These are phyloP conservation scores for Myotis brandtii DNA, from an alignment of 2,113 vertebrate genomes.

Conservation along the genomic window DNA sequence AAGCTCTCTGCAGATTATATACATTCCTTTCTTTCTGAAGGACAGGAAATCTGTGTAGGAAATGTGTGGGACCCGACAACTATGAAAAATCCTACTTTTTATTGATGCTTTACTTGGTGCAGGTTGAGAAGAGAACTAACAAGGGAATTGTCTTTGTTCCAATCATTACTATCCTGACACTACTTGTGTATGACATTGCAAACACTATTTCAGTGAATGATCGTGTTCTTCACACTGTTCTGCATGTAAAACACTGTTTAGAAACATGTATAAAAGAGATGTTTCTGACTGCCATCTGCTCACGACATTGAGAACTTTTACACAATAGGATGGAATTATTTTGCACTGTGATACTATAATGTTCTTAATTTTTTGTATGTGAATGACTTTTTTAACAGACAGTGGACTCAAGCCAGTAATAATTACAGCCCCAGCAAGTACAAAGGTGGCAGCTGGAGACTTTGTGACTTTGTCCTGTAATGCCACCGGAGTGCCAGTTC, in stretches of 20 bases:
- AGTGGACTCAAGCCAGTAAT: slow-evolving; percentile 82
- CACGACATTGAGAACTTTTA: not conserved
- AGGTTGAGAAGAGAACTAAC: not conserved
- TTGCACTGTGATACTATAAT: not conserved
- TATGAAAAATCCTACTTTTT: not conserved
- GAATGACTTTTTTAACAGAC: slow-evolving; percentile 71
- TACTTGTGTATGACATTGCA: not conserved
- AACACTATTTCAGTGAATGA: not conserved
- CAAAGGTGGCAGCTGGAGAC: slow-evolving; percentile 78
- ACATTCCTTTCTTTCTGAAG: not conserved
- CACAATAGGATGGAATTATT: not conserved
- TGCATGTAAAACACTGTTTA: not conserved
- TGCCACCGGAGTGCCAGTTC: slow-evolving; percentile 84
- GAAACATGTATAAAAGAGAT: not conserved
- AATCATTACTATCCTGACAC: not conserved
- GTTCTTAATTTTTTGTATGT: not conserved
- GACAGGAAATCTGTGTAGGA: not conserved
- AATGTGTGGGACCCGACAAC: not conserved
- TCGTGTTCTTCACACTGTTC: not conserved
- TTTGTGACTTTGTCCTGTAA: slow-evolving; percentile 85
- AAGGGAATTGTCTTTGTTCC: not conserved
- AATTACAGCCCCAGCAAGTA: slow-evolving; percentile 78
- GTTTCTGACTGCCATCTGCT: not conserved
- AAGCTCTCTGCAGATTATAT: not conserved
- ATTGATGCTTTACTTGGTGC: not conserved